A percentile compares a stretch with the other conserved stretches of the same genome.
These are phyloP conservation scores for Lissonota sp. DNA, from an alignment of 2,888 invertebrate genomes.

Conservation along the genomic window DNA sequence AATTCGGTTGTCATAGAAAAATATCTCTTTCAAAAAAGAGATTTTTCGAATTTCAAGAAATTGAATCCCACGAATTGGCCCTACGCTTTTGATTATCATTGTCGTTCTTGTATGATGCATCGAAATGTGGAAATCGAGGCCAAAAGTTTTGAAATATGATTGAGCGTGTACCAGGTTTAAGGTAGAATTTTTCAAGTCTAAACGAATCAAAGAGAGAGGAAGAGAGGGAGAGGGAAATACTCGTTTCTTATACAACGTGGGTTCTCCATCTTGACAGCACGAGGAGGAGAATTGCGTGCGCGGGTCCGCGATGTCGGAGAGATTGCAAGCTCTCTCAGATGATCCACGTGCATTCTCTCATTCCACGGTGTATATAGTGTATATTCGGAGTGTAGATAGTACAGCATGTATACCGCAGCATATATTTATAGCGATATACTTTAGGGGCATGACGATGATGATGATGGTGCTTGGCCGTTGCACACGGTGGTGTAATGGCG, in stretches of 20 bases:
- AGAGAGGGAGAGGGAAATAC: conserved; percentile 56
- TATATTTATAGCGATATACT: conserved; percentile 32
- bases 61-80: too few relatives aligned
- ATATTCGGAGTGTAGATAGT: background rate
- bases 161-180: conserved; percentile 35
- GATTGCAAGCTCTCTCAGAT: conserved; percentile 66
- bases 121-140: conserved; percentile 50
- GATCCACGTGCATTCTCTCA: conserved; percentile 59
- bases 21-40: too few relatives aligned
- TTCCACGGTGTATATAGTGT: conserved; percentile 13
- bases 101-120: conserved; percentile 25
- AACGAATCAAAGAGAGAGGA: conserved; percentile 65
- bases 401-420: conserved; percentile 17
- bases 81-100: conserved; percentile 8
- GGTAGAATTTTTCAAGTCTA: conserved; percentile 52
- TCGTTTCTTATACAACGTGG: conserved; percentile 62
- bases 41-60: too few relatives aligned
- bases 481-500: conserved; percentile 48
- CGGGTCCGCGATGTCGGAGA: conserved; percentile 66
- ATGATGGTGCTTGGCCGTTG: conserved; percentile 50
- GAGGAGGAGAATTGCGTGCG: conserved; percentile 41
- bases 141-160: conserved; percentile 47
- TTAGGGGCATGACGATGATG: conserved; percentile 51
- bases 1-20: too few relatives aligned
- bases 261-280: conserved; percentile 62